Evolutionary conservation across 2,888 invertebrate genomes (phyloP), one percentile per base, ranked within the genome.

Genomic region (Microctonus brassicae): DNA sequence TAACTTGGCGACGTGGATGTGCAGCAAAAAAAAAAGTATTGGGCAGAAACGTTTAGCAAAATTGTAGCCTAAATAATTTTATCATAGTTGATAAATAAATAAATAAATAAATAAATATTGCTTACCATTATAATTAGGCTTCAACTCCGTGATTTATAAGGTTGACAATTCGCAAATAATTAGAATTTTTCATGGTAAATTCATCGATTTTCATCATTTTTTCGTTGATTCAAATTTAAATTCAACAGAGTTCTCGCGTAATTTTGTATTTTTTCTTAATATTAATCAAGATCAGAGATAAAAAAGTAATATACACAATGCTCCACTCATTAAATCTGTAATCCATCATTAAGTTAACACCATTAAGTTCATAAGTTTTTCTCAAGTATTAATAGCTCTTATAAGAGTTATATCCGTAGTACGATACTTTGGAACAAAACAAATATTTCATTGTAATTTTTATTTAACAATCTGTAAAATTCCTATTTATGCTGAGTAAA

Each of bases 401-500:
- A 5, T 5, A n/a, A 6, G 17, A 47, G 47, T 47, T 47, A n/a
- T n/a, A 17, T 47, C 47, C 17, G 6, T 47, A 47, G 47, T 47
- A 5, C 20, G 47, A 47, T 47, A 47, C 5, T n/a, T 47, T 47
- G 47, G 1, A 47, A 47, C 17, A 47, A 47, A 47, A 17, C 17
- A 20, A n/a, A 47, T 47, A 74, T 80, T 79, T 77, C 75, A 79
- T 78, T 80, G 79, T 78, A 76, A 80, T 81, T 83, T 81, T 81
- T 82, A 84, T 84, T 84, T 82, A 83, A 83, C 13, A 70, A 42
- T 69, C 67, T 79, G 78, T 80, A 75, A 79, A 78, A 77, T 79
- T 83, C 77, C 82, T 85, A 84, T 86, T 85, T 84, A 84, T 83
- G 81, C 81, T 78, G 78, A 78, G 78, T 80, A 80, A 76, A 77